Evolutionary conservation across 2,888 invertebrate genomes (phyloP).

Genomic region (Lottia scabra): DNA sequence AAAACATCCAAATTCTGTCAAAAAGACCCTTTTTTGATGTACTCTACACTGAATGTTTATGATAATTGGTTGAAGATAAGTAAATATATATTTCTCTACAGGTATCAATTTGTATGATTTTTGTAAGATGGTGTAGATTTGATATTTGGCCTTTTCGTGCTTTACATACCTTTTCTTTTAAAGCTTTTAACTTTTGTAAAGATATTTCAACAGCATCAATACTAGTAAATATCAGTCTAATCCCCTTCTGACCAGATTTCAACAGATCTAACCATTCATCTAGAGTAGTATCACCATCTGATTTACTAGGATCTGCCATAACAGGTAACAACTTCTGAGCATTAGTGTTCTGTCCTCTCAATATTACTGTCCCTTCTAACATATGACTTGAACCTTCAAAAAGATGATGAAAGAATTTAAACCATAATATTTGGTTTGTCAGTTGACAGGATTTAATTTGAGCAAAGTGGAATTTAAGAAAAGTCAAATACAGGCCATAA

Average conservation of each 20-base stretch:
- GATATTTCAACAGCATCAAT: conserved; percentile 76
- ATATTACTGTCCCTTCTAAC: conserved; percentile 87
- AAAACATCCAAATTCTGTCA: too few species aligned
- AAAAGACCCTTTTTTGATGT: too few species aligned
- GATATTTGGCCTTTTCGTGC: too few species aligned
- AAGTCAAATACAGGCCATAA: too few species aligned
- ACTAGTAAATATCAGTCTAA: conserved; percentile 90
- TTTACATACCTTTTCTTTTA: conserved; percentile 35
- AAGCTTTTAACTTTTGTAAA: conserved; percentile 61
- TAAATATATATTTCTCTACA: too few species aligned
- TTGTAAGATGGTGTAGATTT: too few species aligned
- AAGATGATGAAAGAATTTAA: not conserved
- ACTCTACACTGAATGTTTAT: not conserved
- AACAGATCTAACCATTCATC: conserved; percentile 77
- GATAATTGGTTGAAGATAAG: not conserved
- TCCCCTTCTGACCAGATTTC: conserved; percentile 76
- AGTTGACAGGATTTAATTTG: not conserved
- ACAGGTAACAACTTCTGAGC: conserved; percentile 76
- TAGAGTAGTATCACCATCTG: conserved; percentile 81
- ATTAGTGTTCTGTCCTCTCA: conserved; percentile 71
- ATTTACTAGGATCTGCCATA: conserved; percentile 88
- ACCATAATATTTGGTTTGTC: not conserved
- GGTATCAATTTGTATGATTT: too few species aligned
- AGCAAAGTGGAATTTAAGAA: too few species aligned
- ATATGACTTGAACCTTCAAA: conserved; percentile 71